phyloP scores from a whole-genome alignment of 2,888 invertebrate species.

The Cantharis nigra region DNA sequence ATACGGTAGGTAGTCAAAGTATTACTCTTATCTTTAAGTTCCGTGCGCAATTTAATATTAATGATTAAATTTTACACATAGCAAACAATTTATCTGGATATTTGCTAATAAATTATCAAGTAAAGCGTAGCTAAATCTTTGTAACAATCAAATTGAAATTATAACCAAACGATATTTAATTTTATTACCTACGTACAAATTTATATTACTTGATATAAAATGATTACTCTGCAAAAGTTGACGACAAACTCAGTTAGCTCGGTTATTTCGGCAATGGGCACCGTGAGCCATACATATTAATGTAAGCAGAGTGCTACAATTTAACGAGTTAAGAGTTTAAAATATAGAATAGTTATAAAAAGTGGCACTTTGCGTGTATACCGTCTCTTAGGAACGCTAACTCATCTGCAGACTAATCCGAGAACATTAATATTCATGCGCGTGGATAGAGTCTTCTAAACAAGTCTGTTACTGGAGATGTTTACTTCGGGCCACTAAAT shows the following conservation, averaged over 20 bases:
- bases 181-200: not conserved
- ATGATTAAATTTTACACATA: constrained; percentile 18
- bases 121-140: not conserved
- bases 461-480: constrained; percentile 41
- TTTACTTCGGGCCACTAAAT: constrained; percentile 26
- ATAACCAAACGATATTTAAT: not conserved
- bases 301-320: constrained; percentile 38
- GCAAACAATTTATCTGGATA: constrained; percentile 12
- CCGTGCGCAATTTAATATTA: constrained; percentile 3
- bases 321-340: constrained; percentile 39
- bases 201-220: not conserved
- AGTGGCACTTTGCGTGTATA: constrained; percentile 38
- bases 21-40: constrained; percentile 19
- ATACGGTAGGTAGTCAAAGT: constrained; percentile 18
- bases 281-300: constrained; percentile 36
- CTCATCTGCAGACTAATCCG: constrained; percentile 48
- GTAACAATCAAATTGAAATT: not conserved
- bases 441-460: constrained; percentile 44
- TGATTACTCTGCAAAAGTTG: not conserved
- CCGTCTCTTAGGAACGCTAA: constrained; percentile 39
- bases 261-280: constrained; percentile 19
- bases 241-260: not conserved
- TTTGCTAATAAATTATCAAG: not conserved
- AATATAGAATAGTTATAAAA: constrained; percentile 42
- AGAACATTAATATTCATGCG: constrained; percentile 51